A percentile compares a stretch with the other conserved stretches of the same genome.
These are phyloP conservation scores for Sweltsa coloradensis DNA, from an alignment of 1,140 invertebrate species.

Conservation along the genomic window DNA sequence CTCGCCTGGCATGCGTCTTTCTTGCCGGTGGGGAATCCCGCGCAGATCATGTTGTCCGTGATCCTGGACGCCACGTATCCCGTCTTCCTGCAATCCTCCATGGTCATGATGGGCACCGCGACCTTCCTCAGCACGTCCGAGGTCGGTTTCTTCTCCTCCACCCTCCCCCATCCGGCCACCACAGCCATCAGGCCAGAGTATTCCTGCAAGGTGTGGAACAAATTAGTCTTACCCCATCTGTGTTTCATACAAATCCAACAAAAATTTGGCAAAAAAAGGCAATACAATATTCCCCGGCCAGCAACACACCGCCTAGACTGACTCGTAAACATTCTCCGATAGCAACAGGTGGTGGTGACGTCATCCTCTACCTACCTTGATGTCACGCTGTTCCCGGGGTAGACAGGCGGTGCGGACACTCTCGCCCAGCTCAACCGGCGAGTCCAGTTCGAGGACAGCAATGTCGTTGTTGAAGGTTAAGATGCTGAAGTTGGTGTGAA, in stretches of 20 bases:
- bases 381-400: too few species aligned
- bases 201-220: slow-evolving; percentile 17
- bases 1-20: slow-evolving; percentile 60
- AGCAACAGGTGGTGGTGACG: too few species aligned
- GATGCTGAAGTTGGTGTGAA: slow-evolving; percentile 54
- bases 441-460: slow-evolving; percentile 54
- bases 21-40: slow-evolving; percentile 53
- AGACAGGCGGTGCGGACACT: slow-evolving; percentile 56
- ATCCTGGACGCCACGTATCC: slow-evolving; percentile 41
- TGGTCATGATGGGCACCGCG: slow-evolving; percentile 41
- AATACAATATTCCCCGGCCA: too few species aligned
- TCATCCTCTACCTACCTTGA: too few species aligned
- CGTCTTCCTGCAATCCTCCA: slow-evolving; percentile 38
- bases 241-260: not conserved
- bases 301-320: too few species aligned
- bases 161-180: slow-evolving; percentile 65
- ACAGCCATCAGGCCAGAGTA: slow-evolving; percentile 49
- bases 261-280: too few species aligned
- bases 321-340: too few species aligned
- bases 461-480: slow-evolving; percentile 69
- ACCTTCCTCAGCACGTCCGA: slow-evolving; percentile 46
- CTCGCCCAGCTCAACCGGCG: slow-evolving; percentile 41
- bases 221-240: not conserved
- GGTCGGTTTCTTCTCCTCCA: slow-evolving; percentile 43
- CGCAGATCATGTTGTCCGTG: slow-evolving; percentile 66